These are phyloP conservation scores for Cryptotermes secundus DNA, from an alignment of 1,140 invertebrate genomes.

Conservation along the genomic window DNA sequence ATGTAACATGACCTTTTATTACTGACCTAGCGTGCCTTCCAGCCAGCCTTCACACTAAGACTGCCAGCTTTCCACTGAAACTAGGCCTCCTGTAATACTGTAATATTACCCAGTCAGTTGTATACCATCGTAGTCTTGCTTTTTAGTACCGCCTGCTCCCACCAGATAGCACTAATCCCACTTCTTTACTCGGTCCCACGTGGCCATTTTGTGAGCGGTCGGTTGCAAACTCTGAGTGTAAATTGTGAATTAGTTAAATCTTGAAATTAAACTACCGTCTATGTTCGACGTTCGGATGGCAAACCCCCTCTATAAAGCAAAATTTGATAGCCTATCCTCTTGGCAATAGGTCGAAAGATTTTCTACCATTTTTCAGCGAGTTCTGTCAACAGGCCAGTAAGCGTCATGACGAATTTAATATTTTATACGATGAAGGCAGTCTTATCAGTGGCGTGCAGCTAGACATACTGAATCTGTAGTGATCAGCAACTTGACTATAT, in stretches of 20 bases:
- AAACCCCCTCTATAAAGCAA: not conserved
- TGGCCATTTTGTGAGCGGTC: slow-evolving; percentile 9
- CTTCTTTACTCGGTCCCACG: slow-evolving; percentile 9
- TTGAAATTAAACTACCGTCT: slow-evolving; percentile 15
- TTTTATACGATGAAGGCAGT: no score
- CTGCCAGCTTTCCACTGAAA: not conserved
- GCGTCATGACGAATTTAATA: no score
- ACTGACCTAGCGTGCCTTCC: not conserved
- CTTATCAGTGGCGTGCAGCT: no score
- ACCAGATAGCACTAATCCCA: slow-evolving; percentile 10
- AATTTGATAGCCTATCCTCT: not conserved
- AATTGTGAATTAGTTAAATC: not conserved
- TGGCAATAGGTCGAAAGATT: not conserved
- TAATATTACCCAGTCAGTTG: not conserved
- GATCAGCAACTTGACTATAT: no score
- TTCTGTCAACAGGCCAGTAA: not conserved
- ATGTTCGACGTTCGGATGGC: not conserved
- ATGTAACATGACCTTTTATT: not conserved
- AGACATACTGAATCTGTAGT: no score
- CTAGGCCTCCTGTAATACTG: not conserved
- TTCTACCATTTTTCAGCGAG: not conserved
- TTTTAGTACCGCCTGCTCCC: slow-evolving; percentile 17
- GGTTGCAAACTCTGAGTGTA: not conserved
- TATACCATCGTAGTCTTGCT: not conserved
- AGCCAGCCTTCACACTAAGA: not conserved